Percentiles rank a stretch among this genome's conserved stretches.
Evolutionary conservation across 2,797 vertebrate species (phyloP).

Genomic region (Aplochiton taeniatus): DNA sequence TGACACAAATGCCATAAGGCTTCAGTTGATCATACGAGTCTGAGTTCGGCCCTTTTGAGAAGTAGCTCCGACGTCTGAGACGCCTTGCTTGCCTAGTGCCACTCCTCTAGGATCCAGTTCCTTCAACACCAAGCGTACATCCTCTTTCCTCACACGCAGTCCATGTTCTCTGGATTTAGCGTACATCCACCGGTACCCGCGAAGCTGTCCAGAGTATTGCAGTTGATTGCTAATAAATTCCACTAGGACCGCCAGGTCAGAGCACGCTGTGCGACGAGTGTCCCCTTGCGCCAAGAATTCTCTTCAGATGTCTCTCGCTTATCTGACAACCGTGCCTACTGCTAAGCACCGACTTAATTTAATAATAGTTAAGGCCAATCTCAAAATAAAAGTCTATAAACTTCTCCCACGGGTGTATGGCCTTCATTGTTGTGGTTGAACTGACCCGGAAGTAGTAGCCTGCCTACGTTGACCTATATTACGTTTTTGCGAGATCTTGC

Average conservation of each 20-base stretch:
- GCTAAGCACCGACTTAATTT: neutral
- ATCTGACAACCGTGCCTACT: constrained; percentile 1
- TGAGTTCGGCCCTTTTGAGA: constrained; percentile 19
- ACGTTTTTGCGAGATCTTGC: too few species aligned
- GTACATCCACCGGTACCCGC: constrained; percentile 22
- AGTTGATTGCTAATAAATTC: constrained; percentile 10
- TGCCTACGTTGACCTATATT: too few species aligned
- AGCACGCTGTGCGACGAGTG: neutral
- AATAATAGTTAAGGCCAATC: too few species aligned
- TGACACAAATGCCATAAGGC: constrained; percentile 24
- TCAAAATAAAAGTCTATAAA: too few species aligned
- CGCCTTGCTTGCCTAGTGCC: constrained; percentile 10
- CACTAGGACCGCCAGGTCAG: neutral
- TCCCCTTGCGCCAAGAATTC: neutral
- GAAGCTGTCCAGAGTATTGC: constrained; percentile 22
- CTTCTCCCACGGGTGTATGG: too few species aligned
- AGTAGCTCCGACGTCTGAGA: constrained; percentile 14
- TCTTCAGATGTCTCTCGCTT: constrained; percentile 21
- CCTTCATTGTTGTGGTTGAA: too few species aligned
- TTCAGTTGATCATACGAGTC: constrained; percentile 28
- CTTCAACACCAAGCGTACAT: constrained; percentile 21
- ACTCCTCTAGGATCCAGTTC: constrained; percentile 20
- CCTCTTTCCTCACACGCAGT: constrained; percentile 22
- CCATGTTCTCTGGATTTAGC: constrained; percentile 23
- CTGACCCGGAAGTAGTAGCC: too few species aligned